Evolutionary conservation across 2,888 invertebrate genomes (phyloP), one percentile per base, ranked within the genome.

Genomic region (Geotrupes spiniger): DNA sequence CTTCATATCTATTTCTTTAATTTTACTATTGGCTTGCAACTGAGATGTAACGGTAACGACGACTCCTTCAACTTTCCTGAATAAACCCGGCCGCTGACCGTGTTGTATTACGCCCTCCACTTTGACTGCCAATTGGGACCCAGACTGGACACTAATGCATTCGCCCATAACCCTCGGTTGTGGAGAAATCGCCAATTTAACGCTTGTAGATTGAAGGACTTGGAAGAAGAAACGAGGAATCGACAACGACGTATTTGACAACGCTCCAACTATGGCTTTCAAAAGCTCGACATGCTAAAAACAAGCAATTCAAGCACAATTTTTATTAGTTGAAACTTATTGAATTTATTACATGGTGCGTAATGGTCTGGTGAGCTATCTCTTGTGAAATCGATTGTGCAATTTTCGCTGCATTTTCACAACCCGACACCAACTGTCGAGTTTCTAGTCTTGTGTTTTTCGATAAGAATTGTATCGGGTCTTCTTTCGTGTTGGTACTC

Each of bases 71-170:
- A 92, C 83, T 63, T 81, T 80, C 27, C 90, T 77, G 66, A 84
- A 89, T 8, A 86, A 69, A 3, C 85, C 84, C 4, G 84, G 82
- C 49, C 77, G 75, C 55, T 78, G 78, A 15, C 84, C 85, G 58
- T 86, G 86, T 60, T 88, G 85, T 38, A 95, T 81, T 1, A 97
- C 93, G 0, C 96, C 96, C 73, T 96, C 96, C 1, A 96, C 89
- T 76, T 93, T 94, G 15, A 96, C 81, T 1, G 94, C 92, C 49
- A 96, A 78, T 58, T 92, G 88, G 58, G 92, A 89, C 44, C 89
- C 88, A 31, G 85, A 83, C 50, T 89, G 88, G 27, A 95, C 85
- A 53, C 87, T 80, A 38, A 94, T 87, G 37, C 89, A 89, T 60
- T 96, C 95, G 1, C 89, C 88, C 52, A 85, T 78, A 28, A 83